A percentile compares a stretch with the other conserved stretches of the same genome.
These are phyloP conservation scores for Scaptodrosophila lebanonensis DNA, from an alignment of 1,140 invertebrate species.

Conservation along the genomic window DNA sequence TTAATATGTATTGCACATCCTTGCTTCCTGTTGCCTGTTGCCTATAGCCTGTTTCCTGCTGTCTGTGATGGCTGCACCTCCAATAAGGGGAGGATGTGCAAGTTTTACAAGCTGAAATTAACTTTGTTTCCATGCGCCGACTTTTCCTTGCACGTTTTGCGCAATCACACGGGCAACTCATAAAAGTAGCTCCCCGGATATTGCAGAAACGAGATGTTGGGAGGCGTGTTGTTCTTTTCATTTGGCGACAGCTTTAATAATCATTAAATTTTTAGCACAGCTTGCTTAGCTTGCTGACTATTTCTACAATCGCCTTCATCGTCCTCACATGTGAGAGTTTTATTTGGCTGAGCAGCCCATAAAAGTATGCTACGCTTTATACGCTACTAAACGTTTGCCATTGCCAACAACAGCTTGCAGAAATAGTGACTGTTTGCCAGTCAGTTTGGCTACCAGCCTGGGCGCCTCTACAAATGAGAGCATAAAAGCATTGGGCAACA, in stretches of 20 bases:
- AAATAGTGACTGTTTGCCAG: constrained; percentile 3
- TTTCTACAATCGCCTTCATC: constrained; percentile 22
- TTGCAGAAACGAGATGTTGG: no score
- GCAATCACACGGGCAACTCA: constrained; percentile 64
- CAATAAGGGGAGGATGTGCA: not conserved
- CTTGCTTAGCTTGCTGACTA: constrained; percentile 38
- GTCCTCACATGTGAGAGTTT: no score
- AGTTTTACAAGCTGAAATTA: no score
- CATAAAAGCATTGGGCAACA: no score
- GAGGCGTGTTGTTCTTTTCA: constrained; percentile 7
- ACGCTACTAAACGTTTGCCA: constrained; percentile 59
- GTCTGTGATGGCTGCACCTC: not conserved
- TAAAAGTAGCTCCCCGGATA: constrained; percentile 55
- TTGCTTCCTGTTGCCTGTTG: constrained; percentile 30
- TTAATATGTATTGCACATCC: constrained; percentile 52
- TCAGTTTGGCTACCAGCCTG: no score
- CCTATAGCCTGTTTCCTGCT: constrained; percentile 3
- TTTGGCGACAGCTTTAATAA: constrained; percentile 48
- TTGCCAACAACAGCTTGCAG: constrained; percentile 50
- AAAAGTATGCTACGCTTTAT: constrained; percentile 56
- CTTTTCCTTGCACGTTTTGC: constrained; percentile 13
- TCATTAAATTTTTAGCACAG: constrained; percentile 71
- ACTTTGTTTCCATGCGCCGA: not conserved
- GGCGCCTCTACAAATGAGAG: no score
- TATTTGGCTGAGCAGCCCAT: constrained; percentile 26